A percentile compares a stretch with the other conserved stretches of the same genome.
Evolutionary conservation across 2,888 invertebrate genomes (phyloP).

Genomic region (Callyntrura sp.): DNA sequence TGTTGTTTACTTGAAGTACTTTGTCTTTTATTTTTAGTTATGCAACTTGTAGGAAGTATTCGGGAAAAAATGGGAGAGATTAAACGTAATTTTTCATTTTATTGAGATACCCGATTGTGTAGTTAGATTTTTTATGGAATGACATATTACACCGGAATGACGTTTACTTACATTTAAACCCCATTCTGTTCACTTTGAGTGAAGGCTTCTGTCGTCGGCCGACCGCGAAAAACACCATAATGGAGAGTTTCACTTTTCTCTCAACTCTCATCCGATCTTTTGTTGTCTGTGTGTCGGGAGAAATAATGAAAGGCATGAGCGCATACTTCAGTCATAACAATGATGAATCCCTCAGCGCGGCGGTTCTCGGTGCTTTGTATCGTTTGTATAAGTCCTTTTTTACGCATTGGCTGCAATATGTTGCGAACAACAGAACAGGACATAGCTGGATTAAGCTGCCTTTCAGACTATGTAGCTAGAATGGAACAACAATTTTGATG

Average conservation of each 20-base stretch:
- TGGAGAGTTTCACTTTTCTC: neutral
- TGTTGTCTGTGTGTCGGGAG: conserved; percentile 26
- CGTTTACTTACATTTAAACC: neutral
- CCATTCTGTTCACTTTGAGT: too few species aligned
- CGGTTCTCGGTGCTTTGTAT: neutral
- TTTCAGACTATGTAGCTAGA: neutral
- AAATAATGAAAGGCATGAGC: conserved; percentile 22
- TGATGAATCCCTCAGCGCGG: conserved; percentile 5
- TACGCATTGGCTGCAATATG: neutral
- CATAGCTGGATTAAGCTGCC: neutral
- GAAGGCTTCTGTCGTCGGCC: neutral
- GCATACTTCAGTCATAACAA: conserved; percentile 5
- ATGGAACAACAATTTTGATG: neutral
- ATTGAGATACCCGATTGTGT: neutral
- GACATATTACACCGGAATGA: conserved; percentile 2
- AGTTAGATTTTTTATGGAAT: neutral
- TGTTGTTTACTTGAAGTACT: too few species aligned
- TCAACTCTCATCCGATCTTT: too few species aligned
- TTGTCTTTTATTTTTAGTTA: too few species aligned
- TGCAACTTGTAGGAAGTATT: too few species aligned
- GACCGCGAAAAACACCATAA: neutral
- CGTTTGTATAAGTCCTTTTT: neutral
- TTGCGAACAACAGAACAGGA: neutral
- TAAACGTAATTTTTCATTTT: conserved; percentile 12
- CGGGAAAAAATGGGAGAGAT: neutral